phyloP scores from a whole-genome alignment of 2,888 invertebrate species.

The Melanophora roralis region DNA sequence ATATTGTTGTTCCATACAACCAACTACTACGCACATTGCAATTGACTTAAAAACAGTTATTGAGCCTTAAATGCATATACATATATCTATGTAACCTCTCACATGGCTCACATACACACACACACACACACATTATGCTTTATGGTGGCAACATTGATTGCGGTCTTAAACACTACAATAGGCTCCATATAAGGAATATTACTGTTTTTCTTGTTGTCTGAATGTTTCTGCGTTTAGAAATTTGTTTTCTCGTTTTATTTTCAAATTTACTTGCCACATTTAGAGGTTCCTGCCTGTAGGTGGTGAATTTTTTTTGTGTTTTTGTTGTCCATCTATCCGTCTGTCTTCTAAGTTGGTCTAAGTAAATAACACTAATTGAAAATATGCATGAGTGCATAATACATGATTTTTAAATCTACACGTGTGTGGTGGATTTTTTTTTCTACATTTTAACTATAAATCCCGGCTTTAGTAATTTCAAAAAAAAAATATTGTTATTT shows the following conservation, averaged over 20 bases:
- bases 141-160: constrained; percentile 22
- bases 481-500: not conserved
- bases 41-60: constrained; percentile 61
- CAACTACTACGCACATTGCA: constrained; percentile 58
- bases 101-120: not conserved
- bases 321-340: constrained; percentile 2
- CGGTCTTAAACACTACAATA: constrained; percentile 29
- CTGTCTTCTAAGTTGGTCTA: constrained; percentile 16
- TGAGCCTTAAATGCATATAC: constrained; percentile 51
- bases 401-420: constrained; percentile 56
- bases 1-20: constrained; percentile 7
- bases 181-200: constrained; percentile 46
- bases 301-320: constrained; percentile 45
- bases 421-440: constrained; percentile 49
- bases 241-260: not conserved
- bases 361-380: constrained; percentile 62
- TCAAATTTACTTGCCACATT: constrained; percentile 1
- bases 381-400: constrained; percentile 56
- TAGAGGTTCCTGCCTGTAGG: constrained; percentile 50
- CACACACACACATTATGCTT: not conserved
- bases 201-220: constrained; percentile 29
- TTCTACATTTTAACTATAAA: not conserved
- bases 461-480: not conserved
- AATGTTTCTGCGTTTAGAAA: not conserved
- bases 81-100: constrained; percentile 19